Base-by-base conservation (phyloP, 2,113 vertebrate genomes). In the Nothobranchius kuhntae region DNA sequence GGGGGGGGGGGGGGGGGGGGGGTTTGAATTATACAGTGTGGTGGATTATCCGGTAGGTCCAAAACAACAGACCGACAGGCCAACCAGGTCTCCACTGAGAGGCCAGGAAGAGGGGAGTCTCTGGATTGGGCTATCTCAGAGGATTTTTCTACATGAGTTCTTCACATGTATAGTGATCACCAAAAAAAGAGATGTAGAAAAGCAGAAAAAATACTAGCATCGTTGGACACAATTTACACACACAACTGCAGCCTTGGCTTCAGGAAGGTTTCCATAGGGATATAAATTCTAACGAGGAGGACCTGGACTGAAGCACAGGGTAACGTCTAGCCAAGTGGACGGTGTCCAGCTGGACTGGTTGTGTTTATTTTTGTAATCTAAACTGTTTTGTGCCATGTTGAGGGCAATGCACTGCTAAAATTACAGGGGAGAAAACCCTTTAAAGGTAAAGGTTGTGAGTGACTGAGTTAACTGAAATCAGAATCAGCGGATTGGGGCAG, bases 141-240 rank as follows among this genome's bases (percentile, higher is more conserved):
- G 47, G 54, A 70, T 64, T 68, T 73, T 66, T 75, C 60, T 14
- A 38, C 62, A 48, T 58, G 77, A 70, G 75, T 68, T 71, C 83
- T 83, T 85, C 80, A 82, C 80, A 87, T 89, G 85, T 84, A 87
- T 88, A 88, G 86, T 68, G 71, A 65, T 40, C 38, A 40, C 70
- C 61, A 61, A 66, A 78, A 82, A 80, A 72, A 76, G 61, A 81
- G 67, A 71, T 65, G 57, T 62, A 50, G 59, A 81, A 74, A 69
- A 75, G 59, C 73, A 82, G 61, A 85, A 78, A 58, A 73, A 65
- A 66, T 71, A 77, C 77, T 79, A 74, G 69, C 64, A 71, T 72
- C 55, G n/a, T 53, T 62, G 69, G 72, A 77, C 42, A 71, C 66
- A 54, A 84, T 71, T 78, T 75, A 73, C 60, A 26, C 69, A 73